phyloP scores from a whole-genome alignment of 1,140 invertebrate species.

The Zaprionus ornatus region DNA sequence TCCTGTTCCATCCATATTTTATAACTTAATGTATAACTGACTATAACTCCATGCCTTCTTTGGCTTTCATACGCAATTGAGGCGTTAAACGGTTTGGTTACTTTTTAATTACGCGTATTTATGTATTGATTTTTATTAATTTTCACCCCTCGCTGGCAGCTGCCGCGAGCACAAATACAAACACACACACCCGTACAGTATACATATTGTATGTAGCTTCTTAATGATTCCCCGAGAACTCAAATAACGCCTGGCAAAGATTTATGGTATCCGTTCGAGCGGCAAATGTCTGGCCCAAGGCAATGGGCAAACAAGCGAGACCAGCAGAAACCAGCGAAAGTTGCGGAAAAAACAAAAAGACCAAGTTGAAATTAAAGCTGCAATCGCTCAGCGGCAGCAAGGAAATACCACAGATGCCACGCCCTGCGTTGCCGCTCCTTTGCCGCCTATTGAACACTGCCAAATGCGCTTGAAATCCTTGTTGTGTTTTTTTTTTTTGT shows the following conservation, averaged over 20 bases:
- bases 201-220: conserved; percentile 25
- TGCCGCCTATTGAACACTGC: conserved; percentile 3
- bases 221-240: conserved; percentile 45
- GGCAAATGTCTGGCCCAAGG: conserved; percentile 58
- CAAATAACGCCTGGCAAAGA: conserved; percentile 38
- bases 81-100: conserved; percentile 13
- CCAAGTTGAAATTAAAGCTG: conserved; percentile 27
- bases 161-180: conserved; percentile 15
- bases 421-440: neutral
- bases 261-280: conserved; percentile 60
- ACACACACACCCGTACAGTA: conserved; percentile 3
- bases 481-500: too few species aligned
- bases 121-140: conserved; percentile 59
- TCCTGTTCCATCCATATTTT: too few species aligned
- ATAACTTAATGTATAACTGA: neutral
- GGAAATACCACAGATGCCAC: neutral
- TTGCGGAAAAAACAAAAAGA: conserved; percentile 17
- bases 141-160: conserved; percentile 11
- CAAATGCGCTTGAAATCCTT: conserved; percentile 44
- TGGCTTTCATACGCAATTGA: neutral
- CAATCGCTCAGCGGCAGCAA: conserved; percentile 50
- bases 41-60: neutral
- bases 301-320: neutral
- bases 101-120: conserved; percentile 31
- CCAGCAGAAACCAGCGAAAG: conserved; percentile 20